phyloP scores from a whole-genome alignment of 2,797 vertebrate species.

The Anisognathus igniventris region DNA sequence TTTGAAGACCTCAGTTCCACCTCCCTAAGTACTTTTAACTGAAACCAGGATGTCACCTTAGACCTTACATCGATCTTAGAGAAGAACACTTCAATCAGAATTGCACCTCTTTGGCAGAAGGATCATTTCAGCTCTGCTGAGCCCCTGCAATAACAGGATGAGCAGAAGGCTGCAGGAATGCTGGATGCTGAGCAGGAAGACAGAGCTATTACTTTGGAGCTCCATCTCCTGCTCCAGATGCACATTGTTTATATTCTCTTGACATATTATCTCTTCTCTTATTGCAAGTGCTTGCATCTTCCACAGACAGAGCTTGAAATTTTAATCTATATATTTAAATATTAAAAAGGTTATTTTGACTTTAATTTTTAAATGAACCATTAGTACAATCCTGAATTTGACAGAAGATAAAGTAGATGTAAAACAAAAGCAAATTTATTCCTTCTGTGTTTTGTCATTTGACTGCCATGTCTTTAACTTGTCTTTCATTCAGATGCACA shows the following conservation, averaged over 20 bases:
- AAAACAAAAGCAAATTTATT: slow-evolving; percentile 5
- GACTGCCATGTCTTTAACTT: background rate
- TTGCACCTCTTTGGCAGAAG: background rate
- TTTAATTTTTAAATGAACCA: slow-evolving; percentile 58
- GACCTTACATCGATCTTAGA: background rate
- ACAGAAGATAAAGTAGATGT: background rate
- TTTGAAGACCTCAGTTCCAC: background rate
- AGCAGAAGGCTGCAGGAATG: background rate
- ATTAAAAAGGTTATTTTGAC: slow-evolving; percentile 51
- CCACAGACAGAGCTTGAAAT: slow-evolving; percentile 23
- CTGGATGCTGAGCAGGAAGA: background rate
- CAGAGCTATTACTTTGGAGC: background rate
- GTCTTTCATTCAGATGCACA: background rate
- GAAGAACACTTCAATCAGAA: background rate
- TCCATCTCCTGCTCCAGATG: background rate
- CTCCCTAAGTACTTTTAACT: background rate
- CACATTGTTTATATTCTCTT: background rate
- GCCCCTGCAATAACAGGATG: background rate
- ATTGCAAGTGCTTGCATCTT: slow-evolving; percentile 15
- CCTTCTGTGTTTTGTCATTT: background rate
- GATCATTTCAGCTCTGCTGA: background rate
- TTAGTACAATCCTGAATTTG: slow-evolving; percentile 37
- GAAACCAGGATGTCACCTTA: background rate
- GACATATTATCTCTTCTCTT: background rate
- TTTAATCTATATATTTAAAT: slow-evolving; percentile 56